Conservation (phyloP, 2,888 invertebrate genomes). For the Xestia c-nigrum region DNA sequence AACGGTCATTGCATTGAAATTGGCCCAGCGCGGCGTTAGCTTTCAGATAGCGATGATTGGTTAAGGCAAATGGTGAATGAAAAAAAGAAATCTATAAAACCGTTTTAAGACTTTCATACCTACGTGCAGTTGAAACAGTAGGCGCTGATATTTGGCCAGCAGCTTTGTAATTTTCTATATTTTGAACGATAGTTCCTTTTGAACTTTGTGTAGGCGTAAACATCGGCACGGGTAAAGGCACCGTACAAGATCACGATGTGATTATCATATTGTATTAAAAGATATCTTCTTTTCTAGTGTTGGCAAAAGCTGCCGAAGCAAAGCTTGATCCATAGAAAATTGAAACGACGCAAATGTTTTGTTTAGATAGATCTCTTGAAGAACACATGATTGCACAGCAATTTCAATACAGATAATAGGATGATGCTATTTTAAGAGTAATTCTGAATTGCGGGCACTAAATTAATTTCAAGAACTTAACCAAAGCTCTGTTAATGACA, state of each 20-base stretch:
- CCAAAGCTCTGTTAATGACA: neutral
- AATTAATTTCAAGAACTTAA: neutral
- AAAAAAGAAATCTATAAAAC: neutral
- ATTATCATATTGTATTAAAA: neutral
- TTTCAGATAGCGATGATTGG: neutral
- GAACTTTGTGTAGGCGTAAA: neutral
- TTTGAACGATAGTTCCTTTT: neutral
- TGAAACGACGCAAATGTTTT: neutral
- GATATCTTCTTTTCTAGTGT: neutral
- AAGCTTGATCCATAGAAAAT: neutral
- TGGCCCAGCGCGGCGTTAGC: neutral
- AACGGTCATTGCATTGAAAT: neutral
- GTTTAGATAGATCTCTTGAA: neutral
- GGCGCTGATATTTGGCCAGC: neutral
- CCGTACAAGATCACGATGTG: neutral
- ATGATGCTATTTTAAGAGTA: neutral
- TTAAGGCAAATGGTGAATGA: neutral
- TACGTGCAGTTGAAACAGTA: neutral
- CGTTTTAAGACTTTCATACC: neutral
- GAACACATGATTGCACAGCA: neutral
- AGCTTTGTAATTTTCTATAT: neutral
- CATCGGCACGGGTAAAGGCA: too few relatives aligned
- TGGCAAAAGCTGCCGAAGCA: neutral
- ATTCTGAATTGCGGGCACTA: neutral
- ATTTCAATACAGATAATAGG: neutral